These are phyloP conservation scores for Tetrapedia diversipes DNA, from an alignment of 2,888 invertebrate species.

Conservation along the genomic window DNA sequence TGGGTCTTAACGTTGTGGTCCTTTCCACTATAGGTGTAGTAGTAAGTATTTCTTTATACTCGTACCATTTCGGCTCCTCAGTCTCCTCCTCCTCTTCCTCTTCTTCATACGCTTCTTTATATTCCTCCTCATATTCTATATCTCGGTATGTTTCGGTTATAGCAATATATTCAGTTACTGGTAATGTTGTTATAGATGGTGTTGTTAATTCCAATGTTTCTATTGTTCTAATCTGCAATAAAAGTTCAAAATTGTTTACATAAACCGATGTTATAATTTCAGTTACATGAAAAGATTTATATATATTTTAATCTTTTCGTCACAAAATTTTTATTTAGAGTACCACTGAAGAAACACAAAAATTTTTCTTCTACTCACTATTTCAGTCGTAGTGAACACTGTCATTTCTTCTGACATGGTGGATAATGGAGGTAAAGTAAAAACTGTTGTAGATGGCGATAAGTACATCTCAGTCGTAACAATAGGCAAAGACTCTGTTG, in stretches of 20 bases:
- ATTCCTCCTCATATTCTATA: neutral
- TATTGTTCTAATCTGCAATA: neutral
- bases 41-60: constrained; percentile 20
- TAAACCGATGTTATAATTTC: too few relatives aligned
- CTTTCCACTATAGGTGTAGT: neutral
- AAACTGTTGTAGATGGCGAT: neutral
- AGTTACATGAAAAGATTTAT: too few relatives aligned
- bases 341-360: neutral
- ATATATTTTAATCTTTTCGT: too few relatives aligned
- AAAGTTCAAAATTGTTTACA: neutral
- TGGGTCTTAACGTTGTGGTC: neutral
- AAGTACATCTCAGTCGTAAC: neutral
- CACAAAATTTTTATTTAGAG: too few relatives aligned
- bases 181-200: neutral
- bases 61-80: constrained; percentile 16
- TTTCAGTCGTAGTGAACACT: neutral
- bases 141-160: neutral
- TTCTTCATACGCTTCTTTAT: too few relatives aligned
- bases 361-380: neutral
- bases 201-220: neutral
- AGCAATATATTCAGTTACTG: neutral
- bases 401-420: neutral
- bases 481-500: neutral
- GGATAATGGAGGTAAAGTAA: neutral
- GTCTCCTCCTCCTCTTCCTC: constrained; percentile 29